These are phyloP conservation scores for Seira musarum DNA, from an alignment of 2,888 invertebrate species.

Conservation along the genomic window DNA sequence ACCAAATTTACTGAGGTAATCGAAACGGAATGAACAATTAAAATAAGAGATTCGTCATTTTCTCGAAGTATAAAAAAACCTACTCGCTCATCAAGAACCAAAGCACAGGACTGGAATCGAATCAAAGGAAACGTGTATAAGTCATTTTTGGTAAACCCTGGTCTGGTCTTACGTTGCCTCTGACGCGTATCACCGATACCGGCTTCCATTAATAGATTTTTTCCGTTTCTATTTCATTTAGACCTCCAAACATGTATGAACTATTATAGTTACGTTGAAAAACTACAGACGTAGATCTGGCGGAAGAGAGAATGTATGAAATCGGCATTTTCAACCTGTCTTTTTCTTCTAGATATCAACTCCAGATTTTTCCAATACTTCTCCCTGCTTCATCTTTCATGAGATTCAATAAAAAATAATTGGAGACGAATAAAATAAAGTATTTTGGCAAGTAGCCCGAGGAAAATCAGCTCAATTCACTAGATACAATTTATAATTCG, in stretches of 20 bases:
- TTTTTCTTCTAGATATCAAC: background rate
- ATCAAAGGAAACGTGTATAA: background rate
- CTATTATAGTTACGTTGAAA: no score
- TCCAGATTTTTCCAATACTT: constrained; percentile 5
- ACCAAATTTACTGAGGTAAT: no score
- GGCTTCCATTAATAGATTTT: background rate
- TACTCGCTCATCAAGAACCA: no score
- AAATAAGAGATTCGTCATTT: no score
- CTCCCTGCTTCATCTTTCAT: constrained; percentile 62
- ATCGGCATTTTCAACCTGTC: background rate
- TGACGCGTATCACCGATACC: background rate
- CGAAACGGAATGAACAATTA: no score
- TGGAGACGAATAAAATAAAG: constrained; percentile 63
- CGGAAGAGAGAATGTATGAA: background rate
- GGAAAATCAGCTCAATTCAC: background rate
- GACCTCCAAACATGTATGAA: no score
- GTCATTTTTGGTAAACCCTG: background rate
- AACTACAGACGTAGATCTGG: background rate
- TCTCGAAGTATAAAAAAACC: no score
- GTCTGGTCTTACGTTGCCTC: no score
- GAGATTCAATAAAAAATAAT: constrained; percentile 68
- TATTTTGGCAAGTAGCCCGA: constrained; percentile 66
- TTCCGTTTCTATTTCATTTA: background rate
- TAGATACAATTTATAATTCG: background rate
- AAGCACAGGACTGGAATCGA: no score